Percentiles rank a stretch among this genome's conserved stretches.
Conservation (phyloP, 2,888 invertebrate species). For the Trachelus tabidus region DNA sequence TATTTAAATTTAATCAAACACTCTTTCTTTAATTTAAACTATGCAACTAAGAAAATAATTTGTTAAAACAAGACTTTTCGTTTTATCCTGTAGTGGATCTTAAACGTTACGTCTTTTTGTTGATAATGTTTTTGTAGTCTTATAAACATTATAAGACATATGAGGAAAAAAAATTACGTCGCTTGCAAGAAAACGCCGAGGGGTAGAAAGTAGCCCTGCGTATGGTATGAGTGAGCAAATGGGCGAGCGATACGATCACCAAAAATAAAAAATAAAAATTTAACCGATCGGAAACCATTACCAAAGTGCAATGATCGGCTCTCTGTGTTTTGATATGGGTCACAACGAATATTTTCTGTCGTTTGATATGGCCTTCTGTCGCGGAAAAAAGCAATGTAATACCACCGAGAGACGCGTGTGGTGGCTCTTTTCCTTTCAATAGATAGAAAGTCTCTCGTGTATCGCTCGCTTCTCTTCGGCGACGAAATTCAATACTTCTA, state of each 20-base stretch:
- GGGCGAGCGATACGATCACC: background rate
- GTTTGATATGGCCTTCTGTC: background rate
- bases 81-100: too few species aligned
- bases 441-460: background rate
- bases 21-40: too few species aligned
- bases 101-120: too few species aligned
- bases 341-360: background rate
- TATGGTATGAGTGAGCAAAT: background rate
- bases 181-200: background rate
- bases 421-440: background rate
- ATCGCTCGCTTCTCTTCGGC: background rate
- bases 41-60: too few species aligned
- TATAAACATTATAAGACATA: too few species aligned
- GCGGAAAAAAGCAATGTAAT: background rate
- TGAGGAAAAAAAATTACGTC: background rate
- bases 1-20: too few species aligned
- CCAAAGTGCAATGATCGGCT: background rate
- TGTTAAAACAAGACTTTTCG: too few species aligned
- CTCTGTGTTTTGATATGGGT: background rate
- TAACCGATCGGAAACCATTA: background rate
- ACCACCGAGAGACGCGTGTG: background rate
- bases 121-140: too few species aligned
- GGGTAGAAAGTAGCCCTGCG: slow-evolving; percentile 2
- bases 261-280: background rate
- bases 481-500: background rate